These are phyloP conservation scores for Sciurus carolinensis DNA, from an alignment of 2,797 vertebrate genomes.

Conservation along the genomic window DNA sequence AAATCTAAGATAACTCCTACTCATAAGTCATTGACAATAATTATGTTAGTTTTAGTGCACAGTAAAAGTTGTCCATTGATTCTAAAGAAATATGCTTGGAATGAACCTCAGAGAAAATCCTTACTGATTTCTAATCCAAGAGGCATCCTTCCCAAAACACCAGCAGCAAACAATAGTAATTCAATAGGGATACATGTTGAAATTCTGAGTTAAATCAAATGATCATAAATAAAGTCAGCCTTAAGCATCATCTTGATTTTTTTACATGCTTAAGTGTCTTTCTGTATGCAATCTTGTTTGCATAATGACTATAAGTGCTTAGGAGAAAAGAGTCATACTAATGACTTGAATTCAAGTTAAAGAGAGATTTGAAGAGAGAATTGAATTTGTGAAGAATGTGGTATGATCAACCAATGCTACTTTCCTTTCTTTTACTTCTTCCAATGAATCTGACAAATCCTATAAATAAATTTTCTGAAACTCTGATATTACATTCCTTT, in stretches of 20 bases:
- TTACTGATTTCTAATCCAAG: background rate
- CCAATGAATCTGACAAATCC: background rate
- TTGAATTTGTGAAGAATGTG: background rate
- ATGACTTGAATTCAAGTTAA: too few relatives aligned
- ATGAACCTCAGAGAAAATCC: background rate
- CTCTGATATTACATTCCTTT: background rate
- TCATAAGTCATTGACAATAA: conserved; percentile 44
- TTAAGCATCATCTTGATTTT: background rate
- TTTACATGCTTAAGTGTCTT: background rate
- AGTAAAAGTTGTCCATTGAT: conserved; percentile 35
- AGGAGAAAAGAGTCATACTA: too few relatives aligned
- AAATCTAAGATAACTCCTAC: background rate
- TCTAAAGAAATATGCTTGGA: conserved; percentile 67
- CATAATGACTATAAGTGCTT: background rate
- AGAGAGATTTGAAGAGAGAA: background rate
- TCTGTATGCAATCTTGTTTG: background rate
- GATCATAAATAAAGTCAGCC: background rate
- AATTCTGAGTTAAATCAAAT: conserved; percentile 14
- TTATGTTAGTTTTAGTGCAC: background rate
- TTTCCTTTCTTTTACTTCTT: background rate
- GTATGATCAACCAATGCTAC: background rate
- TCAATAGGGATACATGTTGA: conserved; percentile 11
- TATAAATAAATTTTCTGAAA: background rate
- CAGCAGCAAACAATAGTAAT: background rate
- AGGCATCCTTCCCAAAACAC: background rate